Conservation (phyloP, 2,888 invertebrate species). For the Sipha maydis region DNA sequence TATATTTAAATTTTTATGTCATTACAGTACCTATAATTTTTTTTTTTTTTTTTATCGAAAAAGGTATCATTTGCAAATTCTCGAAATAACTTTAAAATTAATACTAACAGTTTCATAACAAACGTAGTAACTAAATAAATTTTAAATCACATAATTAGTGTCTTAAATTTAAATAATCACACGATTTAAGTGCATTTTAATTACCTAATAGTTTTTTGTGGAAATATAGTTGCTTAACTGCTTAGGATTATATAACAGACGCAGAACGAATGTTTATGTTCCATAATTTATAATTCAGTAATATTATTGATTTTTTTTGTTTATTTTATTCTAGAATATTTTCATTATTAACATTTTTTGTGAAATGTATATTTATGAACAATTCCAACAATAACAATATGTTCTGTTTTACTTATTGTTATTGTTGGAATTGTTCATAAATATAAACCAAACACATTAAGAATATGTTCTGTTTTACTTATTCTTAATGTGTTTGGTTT, state of each 20-base stretch:
- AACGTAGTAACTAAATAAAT: neutral
- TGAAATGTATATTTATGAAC: neutral
- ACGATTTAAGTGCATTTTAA: constrained; percentile 1
- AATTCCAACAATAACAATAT: neutral
- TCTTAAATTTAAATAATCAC: constrained; percentile 7
- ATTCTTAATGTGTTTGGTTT: neutral
- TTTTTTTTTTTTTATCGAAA: no score
- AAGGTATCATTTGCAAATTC: neutral
- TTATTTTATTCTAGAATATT: neutral
- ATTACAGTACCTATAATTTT: neutral
- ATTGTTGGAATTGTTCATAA: no score
- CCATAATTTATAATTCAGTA: neutral
- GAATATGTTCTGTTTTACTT: neutral
- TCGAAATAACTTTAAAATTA: neutral
- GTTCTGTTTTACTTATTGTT: neutral
- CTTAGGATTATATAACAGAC: neutral
- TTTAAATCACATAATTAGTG: neutral
- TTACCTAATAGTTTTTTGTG: neutral
- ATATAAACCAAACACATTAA: no score
- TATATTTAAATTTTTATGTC: neutral
- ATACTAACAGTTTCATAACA: neutral
- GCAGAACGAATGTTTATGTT: neutral
- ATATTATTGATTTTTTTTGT: neutral
- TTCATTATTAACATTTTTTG: no score
- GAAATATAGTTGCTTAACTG: neutral